Conservation (phyloP, 2,113 vertebrate genomes). For the Rostratula benghalensis region DNA sequence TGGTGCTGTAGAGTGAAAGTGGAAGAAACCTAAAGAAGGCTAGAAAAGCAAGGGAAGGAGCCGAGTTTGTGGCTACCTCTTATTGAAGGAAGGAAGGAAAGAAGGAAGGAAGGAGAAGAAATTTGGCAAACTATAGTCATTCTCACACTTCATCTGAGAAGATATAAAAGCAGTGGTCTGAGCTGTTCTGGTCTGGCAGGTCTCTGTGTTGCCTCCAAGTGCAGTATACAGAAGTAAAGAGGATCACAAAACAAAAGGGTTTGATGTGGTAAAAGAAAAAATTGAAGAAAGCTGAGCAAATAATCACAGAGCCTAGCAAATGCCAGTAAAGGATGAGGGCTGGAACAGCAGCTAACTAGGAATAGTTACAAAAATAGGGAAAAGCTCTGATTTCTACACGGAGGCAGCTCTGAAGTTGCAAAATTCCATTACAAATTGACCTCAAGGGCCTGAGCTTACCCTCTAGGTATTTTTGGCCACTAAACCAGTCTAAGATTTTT, state of each 20-base stretch:
- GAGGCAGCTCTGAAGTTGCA: neutral
- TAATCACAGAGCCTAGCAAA: neutral
- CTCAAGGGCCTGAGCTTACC: neutral
- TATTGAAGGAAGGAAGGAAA: too few species aligned
- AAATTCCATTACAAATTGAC: neutral
- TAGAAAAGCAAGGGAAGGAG: neutral
- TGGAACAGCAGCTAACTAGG: neutral
- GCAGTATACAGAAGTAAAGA: neutral
- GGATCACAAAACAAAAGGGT: neutral
- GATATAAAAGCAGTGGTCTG: neutral
- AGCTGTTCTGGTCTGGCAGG: neutral
- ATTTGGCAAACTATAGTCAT: neutral
- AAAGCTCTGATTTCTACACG: neutral
- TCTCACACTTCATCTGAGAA: neutral
- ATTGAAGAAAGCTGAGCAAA: slow-evolving; percentile 28
- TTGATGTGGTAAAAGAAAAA: slow-evolving; percentile 4
- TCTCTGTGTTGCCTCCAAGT: neutral
- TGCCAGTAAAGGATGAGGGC: neutral
- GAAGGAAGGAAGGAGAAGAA: neutral
- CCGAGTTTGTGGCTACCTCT: too few species aligned
- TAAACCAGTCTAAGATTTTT: neutral
- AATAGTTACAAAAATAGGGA: neutral
- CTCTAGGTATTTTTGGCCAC: neutral
- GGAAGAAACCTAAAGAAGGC: neutral
- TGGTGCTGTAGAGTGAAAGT: neutral